Evolutionary conservation across 1,140 invertebrate species (phyloP), one percentile per base, ranked within the genome.

Genomic region (Zaprionus tsacasi): DNA sequence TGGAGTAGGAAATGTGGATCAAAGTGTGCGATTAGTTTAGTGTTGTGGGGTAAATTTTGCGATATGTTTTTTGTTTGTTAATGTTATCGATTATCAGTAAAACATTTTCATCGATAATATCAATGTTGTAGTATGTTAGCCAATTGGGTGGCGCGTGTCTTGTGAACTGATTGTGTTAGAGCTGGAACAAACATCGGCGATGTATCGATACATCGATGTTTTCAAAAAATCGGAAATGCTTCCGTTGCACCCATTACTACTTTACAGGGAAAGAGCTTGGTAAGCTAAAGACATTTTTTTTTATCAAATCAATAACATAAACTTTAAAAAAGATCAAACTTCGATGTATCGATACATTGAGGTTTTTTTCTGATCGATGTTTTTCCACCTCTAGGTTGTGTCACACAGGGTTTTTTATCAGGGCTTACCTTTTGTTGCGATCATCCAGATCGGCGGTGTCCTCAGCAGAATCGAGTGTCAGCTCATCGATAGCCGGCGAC

Each of bases 341-440:
- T n/a, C n/a, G n/a, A n/a, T n/a, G n/a, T n/a, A n/a, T n/a, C n/a
- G n/a, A n/a, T n/a, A n/a, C n/a, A n/a, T n/a, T n/a, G n/a, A n/a
- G n/a, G n/a, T n/a, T n/a, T n/a, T n/a, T n/a, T n/a, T n/a, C n/a
- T n/a, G n/a, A n/a, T n/a, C n/a, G n/a, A n/a, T n/a, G n/a, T n/a
- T n/a, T n/a, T n/a, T n/a, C n/a, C n/a, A n/a, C n/a, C n/a, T n/a
- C n/a, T n/a, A n/a, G n/a, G n/a, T n/a, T n/a, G n/a, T n/a, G n/a
- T n/a, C n/a, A n/a, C n/a, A n/a, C n/a, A n/a, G n/a, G n/a, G n/a
- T n/a, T n/a, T n/a, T n/a, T n/a, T n/a, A n/a, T n/a, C n/a, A n/a
- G n/a, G 33, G 58, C 87, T 85, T 77, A 94, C 94, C 95, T 94
- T 90, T 97, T 97, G 92, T 97, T 96, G 83, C 96, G 94, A 91